Conservation (phyloP, 2,797 vertebrate genomes). For the Chiloscyllium punctatum region DNA sequence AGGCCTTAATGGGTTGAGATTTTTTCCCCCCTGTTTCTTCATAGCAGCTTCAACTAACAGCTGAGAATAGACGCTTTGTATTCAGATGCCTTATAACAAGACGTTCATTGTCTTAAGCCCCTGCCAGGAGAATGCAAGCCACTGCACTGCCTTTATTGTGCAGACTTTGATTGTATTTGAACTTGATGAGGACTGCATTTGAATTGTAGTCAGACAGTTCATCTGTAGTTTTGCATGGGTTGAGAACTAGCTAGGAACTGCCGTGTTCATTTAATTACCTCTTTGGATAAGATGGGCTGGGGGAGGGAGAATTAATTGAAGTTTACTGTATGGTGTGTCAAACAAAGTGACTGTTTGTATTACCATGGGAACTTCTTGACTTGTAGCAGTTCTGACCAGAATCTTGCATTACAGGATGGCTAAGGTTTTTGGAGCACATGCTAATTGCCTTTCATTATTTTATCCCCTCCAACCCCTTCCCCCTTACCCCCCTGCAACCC, state of each 20-base stretch:
- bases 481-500: background rate
- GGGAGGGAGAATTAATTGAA: slow-evolving; percentile 22
- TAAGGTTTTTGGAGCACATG: background rate
- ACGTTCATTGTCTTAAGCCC: slow-evolving; percentile 61
- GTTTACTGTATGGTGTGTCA: slow-evolving; percentile 19
- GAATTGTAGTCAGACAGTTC: slow-evolving; percentile 51
- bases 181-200: slow-evolving; percentile 58
- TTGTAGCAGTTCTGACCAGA: slow-evolving; percentile 25
- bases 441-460: background rate
- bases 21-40: slow-evolving; percentile 50
- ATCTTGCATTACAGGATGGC: background rate
- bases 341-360: slow-evolving; percentile 25
- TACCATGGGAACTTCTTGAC: slow-evolving; percentile 24
- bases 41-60: slow-evolving; percentile 66
- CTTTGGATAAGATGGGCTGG: slow-evolving; percentile 35
- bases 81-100: slow-evolving; percentile 61
- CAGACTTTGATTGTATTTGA: slow-evolving; percentile 50
- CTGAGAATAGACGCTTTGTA: slow-evolving; percentile 73
- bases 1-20: slow-evolving; percentile 47
- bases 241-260: slow-evolving; percentile 39
- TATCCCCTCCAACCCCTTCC: background rate
- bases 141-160: slow-evolving; percentile 58
- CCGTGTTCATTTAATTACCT: slow-evolving; percentile 47
- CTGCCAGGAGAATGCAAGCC: slow-evolving; percentile 55
- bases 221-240: slow-evolving; percentile 41